phyloP scores from a whole-genome alignment of 2,888 invertebrate species.

The Trimorus sp. region DNA sequence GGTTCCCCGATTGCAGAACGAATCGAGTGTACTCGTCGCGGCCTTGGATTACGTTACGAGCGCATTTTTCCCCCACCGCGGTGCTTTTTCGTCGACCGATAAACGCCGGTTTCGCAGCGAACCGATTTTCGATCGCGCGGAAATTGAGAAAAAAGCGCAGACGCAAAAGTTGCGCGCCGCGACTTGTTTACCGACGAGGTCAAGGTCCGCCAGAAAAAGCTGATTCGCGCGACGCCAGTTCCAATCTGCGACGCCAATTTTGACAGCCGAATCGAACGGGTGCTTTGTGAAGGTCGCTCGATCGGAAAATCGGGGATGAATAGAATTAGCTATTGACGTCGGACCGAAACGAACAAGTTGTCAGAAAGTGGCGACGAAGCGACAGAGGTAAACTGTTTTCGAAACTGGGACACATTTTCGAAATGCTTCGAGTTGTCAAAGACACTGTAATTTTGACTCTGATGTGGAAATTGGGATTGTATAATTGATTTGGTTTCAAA shows the following conservation, averaged over 20 bases:
- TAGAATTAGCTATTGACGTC: background rate
- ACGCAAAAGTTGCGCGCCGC: slow-evolving; percentile 14
- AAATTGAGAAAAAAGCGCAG: slow-evolving; percentile 17
- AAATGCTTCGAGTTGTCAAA: too few relatives aligned
- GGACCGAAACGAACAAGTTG: too few relatives aligned
- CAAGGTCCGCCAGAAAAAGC: slow-evolving; percentile 16
- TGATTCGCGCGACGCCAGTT: slow-evolving; percentile 24
- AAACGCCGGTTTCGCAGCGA: background rate
- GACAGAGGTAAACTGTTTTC: too few relatives aligned
- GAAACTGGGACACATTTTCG: too few relatives aligned
- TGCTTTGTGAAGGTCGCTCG: background rate
- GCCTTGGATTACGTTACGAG: slow-evolving; percentile 37
- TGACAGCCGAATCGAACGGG: slow-evolving; percentile 10
- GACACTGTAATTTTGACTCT: too few relatives aligned
- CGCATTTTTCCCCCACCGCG: slow-evolving; percentile 10
- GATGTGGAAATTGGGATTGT: too few relatives aligned
- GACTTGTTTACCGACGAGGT: slow-evolving; percentile 10
- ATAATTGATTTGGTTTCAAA: too few relatives aligned
- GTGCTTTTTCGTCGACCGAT: slow-evolving; percentile 19
- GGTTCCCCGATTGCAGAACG: slow-evolving; percentile 44
- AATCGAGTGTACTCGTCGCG: slow-evolving; percentile 27
- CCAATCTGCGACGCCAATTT: slow-evolving; percentile 21
- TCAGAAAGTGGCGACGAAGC: too few relatives aligned
- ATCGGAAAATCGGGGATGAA: background rate
- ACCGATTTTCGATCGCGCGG: slow-evolving; percentile 8